Base-by-base conservation (phyloP, 2,113 vertebrate species). In the Eulemur rufifrons region DNA sequence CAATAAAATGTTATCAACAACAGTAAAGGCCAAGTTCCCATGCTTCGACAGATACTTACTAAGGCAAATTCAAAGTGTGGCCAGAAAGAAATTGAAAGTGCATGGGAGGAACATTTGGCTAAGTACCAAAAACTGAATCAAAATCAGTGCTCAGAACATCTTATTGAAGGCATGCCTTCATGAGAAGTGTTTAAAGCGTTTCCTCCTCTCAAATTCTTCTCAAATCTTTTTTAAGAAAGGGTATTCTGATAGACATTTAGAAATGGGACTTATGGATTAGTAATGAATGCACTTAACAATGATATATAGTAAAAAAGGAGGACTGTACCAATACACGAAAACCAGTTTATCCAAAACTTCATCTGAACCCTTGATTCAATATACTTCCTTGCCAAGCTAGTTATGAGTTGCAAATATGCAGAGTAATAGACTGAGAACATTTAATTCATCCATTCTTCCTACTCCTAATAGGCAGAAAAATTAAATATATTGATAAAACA, bases 121-220 rank as follows among this genome's bases (percentile, higher is more conserved):
- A 45, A 66, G 29, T 0, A 9, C 69, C 85, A 96, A 86, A 91
- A 47, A 50, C 56, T n/a, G n/a, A 50, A 76, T 91, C 54, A 94
- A 97, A 95, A 45, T 54, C 86, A 91, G 86, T 63, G 78, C 73
- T 80, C 73, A 89, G 73, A 90, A 78, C 61, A 56, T 61, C n/a
- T 86, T 6, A 74, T 29, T 21, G 63, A 87, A 83, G 61, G 39
- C 63, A 69, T 15, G 54, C 56, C 86, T 78, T 78, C 66, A 17
- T 25, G 18, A 34, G 54, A 87, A 74, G 56, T 61, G n/a, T 71
- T 56, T 42, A 37, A 74, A 59, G 14, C 34, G 20, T 27, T 91
- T 81, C 52, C 20, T 71, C 25, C 74, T 56, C 88, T 77, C 66
- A 92, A 92, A 94, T 59, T 68, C 23, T 80, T 82, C 64, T 91